A percentile compares a stretch with the other conserved stretches of the same genome.
phyloP scores from a whole-genome alignment of 2,888 invertebrate genomes.

The Carabus problematicus region DNA sequence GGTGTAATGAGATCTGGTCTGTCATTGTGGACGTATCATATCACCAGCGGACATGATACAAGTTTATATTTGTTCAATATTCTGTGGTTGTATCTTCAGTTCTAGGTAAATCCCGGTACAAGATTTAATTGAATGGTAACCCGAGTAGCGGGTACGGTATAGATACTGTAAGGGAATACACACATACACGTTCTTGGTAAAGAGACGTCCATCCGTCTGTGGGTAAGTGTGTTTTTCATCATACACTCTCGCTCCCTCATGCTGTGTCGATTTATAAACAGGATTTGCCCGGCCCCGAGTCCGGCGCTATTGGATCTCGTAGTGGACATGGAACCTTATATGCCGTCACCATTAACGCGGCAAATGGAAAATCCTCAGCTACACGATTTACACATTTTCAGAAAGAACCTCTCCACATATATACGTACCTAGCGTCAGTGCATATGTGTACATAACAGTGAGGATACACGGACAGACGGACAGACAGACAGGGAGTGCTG shows the following conservation, averaged over 20 bases:
- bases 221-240: conserved; percentile 35
- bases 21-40: not conserved
- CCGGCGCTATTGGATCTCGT: conserved; percentile 17
- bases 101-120: not conserved
- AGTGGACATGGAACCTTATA: conserved; percentile 16
- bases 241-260: conserved; percentile 18
- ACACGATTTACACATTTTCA: conserved; percentile 59
- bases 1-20: conserved; percentile 25
- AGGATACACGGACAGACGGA: not conserved
- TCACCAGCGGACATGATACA: not conserved
- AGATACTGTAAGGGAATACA: not conserved
- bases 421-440: not conserved
- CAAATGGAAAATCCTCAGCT: conserved; percentile 59
- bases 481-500: not conserved
- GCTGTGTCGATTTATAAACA: conserved; percentile 41
- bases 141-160: not conserved
- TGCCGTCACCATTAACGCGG: conserved; percentile 54
- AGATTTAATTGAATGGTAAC: conserved; percentile 1
- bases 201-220: conserved; percentile 3
- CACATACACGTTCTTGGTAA: not conserved
- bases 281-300: conserved; percentile 30
- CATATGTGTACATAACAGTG: not conserved
- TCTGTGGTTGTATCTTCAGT: not conserved
- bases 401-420: conserved; percentile 51
- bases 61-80: not conserved